Evolutionary conservation across 2,888 invertebrate genomes (phyloP), one percentile per base, ranked within the genome.

Genomic region (Drosophila recens): DNA sequence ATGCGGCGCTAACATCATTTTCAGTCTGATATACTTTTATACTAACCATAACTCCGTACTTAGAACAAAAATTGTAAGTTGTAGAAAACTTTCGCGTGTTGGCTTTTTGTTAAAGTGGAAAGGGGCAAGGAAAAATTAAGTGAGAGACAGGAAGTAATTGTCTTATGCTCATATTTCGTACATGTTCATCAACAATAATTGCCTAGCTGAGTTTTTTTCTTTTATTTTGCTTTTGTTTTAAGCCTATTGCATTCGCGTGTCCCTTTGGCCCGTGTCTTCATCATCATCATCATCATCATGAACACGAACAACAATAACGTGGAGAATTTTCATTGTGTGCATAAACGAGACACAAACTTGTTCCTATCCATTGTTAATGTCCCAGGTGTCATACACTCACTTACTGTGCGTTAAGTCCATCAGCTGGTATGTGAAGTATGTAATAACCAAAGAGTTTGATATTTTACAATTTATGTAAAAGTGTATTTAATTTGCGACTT

Each of bases 161-260:
- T 49, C 64, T 59, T 48, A 38, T 66, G 59, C 61, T 68, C 73
- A 67, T 57, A 72, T 62, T 80, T 69, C 48, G 40, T 62, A 71
- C 67, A 64, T 72, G 69, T 73, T 87, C 85, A 89, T 86, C 88
- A 86, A 77, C 88, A 76, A 77, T 79, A 85, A 89, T 85, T 89
- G 75, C 82, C 79, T 69, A 72, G 73, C 70, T 54, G 81, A 57
- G 52, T 40, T 36, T 42, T 13, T 51, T 10, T 36, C 11, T 34
- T 34, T 34, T 34, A n/a, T 20, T 43, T 23, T 11, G 36, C 33
- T 23, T 53, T 46, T 45, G 43, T 38, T 56, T 42, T 56, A 81
- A 80, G 79, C 82, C 83, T 70, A 84, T 79, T 30, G 46, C 46
- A 13, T 20, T 51, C 51, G 67, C 51, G 67, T 70, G 57, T 70